Percentiles rank a stretch among this genome's conserved stretches.
These are phyloP conservation scores for Oreocharis arfaki DNA, from an alignment of 2,113 vertebrate genomes.

Conservation along the genomic window DNA sequence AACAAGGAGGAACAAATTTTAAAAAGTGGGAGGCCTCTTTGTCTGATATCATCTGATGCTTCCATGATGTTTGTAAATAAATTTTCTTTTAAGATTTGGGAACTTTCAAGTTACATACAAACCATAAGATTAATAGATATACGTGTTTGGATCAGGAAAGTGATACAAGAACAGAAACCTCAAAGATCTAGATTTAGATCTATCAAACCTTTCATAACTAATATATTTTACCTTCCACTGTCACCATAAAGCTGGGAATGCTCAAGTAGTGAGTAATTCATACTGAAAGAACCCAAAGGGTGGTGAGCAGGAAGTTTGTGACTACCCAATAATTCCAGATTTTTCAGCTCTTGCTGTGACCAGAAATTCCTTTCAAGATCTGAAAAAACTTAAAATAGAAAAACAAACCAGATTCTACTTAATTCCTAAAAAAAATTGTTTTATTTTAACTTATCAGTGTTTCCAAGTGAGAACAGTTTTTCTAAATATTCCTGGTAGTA, in stretches of 20 bases:
- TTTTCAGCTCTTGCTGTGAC: background rate
- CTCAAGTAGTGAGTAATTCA: background rate
- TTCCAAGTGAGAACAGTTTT: background rate
- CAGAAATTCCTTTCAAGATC: background rate
- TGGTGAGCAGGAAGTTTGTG: background rate
- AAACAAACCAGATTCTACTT: background rate
- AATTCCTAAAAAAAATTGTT: background rate
- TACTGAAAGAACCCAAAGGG: background rate
- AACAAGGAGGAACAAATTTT: background rate
- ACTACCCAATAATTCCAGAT: background rate
- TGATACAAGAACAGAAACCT: background rate
- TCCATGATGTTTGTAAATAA: background rate
- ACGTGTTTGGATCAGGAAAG: background rate
- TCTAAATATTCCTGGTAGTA: background rate
- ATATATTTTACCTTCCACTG: background rate
- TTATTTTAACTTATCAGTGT: background rate
- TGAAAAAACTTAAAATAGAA: background rate
- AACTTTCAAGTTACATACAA: background rate
- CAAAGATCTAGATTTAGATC: background rate
- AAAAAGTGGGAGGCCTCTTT: background rate
- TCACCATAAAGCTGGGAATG: background rate
- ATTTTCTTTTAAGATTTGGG: background rate
- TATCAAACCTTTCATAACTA: background rate
- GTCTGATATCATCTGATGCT: background rate
- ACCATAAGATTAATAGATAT: background rate